Evolutionary conservation across 2,888 invertebrate species (phyloP).

Genomic region (Tachina fera): DNA sequence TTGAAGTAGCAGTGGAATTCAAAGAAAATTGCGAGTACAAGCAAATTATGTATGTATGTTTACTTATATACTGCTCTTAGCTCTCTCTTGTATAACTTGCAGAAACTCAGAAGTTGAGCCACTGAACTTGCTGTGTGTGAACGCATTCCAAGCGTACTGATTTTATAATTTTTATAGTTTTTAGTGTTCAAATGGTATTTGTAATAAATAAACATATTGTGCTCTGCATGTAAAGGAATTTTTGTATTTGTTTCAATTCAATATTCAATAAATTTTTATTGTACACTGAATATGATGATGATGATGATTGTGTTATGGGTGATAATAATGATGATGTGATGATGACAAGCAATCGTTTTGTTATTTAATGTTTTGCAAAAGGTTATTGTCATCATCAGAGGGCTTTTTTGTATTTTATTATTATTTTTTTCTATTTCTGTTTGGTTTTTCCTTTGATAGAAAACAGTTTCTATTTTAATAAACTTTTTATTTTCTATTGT

Average conservation of each 20-base stretch:
- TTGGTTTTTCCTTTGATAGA: conserved; percentile 17
- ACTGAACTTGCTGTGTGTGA: too few species aligned
- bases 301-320: conserved; percentile 3
- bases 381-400: conserved; percentile 69
- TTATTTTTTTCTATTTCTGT: conserved; percentile 24
- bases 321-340: conserved; percentile 32
- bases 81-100: too few species aligned
- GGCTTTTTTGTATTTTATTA: conserved; percentile 22
- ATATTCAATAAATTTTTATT: conserved; percentile 24
- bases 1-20: background rate
- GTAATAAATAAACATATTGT: background rate
- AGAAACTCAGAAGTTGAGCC: too few species aligned
- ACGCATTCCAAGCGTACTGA: too few species aligned
- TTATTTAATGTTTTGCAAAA: conserved; percentile 54
- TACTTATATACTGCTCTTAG: too few species aligned
- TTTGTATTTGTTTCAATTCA: conserved; percentile 20
- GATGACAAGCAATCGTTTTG: background rate
- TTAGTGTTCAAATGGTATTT: too few species aligned
- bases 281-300: conserved; percentile 2
- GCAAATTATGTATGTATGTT: too few species aligned
- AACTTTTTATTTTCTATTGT: conserved; percentile 41
- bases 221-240: background rate
- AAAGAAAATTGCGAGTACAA: too few species aligned
- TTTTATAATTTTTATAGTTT: too few species aligned
- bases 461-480: conserved; percentile 50